Evolutionary conservation across 2,113 vertebrate genomes (phyloP), one percentile per base, ranked within the genome.

Genomic region (Gambusia holbrooki): DNA sequence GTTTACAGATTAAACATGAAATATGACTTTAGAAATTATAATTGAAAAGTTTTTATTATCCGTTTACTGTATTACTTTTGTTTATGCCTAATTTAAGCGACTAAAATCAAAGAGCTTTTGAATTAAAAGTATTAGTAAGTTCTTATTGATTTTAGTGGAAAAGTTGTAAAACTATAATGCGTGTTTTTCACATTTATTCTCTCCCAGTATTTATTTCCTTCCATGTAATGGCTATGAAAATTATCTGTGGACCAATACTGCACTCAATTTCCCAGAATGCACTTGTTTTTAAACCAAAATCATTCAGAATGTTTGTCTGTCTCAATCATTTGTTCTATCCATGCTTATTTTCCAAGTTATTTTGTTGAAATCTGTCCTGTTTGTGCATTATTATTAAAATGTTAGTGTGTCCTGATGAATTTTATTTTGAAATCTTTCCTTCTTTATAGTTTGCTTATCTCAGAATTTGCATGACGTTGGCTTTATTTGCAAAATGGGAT

Each of bases 381-480:
- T 75, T 19, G 14, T 28, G 28, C 67, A 27, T 62, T 40, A 1
- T 35, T 62, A 33, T n/a, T 11, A 32, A 63, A 63, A 68, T 25
- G 15, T 15, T 35, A 4, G 6, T 80, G 15, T 58, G 27, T 63
- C 61, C 30, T 25, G 1, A 15, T 1, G 2, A 27, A 37, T 35
- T 27, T 81, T 35, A 7, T 54, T 65, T 29, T 15, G 4, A 65
- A 61, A 51, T 4, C 13, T 66, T 54, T 25, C 58, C 48, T 37
- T 6, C 13, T 68, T 62, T 68, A 27, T 58, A 13, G 40, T 51
- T 64, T 14, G 2, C 5, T 14, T 48, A 32, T 0, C 27, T 71
- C 65, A n/a, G 3, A 25, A 75, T 88, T 85, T 87, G 69, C 70
- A 86, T 87, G 35, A 29, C 7, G 51, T 67, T 62, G 30, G n/a